Base-by-base conservation (phyloP, 2,888 invertebrate genomes). In the Eupithecia subumbrata region DNA sequence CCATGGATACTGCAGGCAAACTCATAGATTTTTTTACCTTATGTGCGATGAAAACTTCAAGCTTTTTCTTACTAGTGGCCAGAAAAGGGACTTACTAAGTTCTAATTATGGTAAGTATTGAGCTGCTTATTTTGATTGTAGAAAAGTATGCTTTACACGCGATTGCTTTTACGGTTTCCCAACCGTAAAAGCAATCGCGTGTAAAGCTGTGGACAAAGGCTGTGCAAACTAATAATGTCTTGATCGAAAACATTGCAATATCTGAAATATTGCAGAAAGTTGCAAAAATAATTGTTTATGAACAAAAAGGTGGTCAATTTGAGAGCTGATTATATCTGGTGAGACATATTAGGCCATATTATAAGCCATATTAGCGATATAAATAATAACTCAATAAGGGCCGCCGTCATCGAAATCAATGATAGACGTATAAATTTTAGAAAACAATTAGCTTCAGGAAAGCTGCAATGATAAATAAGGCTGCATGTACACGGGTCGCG, bases 401-500 rank as follows among this genome's bases (percentile, higher is more conserved):
- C 11, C 3, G 5, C 2, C 18, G 52, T 9, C 52, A 52, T n/a
- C n/a, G 52, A 22, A 56, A 56, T 25, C 56, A 4, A 52, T 3
- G n/a, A 22, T 2, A 22, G 56, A 22, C 43, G 0, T 25, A 11
- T 14, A 14, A 12, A 64, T 64, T 64, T 34, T 34, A 64, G 64
- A 64, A 64, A 30, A 63, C 34, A 72, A 74, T 37, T n/a, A 78
- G 69, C 30, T 74, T 74, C 45, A 40, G 18, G 14, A 78, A 16
- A 40, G 72, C 52, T 34, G 68, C 72, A 45, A 76, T 11, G 40
- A 78, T 37, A 60, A 73, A 48, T 34, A 78, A 74, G 34, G 43
- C 69, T 25, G 74, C 64, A 30, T 73, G 69, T 11, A 78, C 69
- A 72, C 69, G 68, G 25, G 40, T 68, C 25, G 68, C 68, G 22